These are phyloP conservation scores for Lutjanus campechanus DNA, from an alignment of 2,797 vertebrate species.

Conservation along the genomic window DNA sequence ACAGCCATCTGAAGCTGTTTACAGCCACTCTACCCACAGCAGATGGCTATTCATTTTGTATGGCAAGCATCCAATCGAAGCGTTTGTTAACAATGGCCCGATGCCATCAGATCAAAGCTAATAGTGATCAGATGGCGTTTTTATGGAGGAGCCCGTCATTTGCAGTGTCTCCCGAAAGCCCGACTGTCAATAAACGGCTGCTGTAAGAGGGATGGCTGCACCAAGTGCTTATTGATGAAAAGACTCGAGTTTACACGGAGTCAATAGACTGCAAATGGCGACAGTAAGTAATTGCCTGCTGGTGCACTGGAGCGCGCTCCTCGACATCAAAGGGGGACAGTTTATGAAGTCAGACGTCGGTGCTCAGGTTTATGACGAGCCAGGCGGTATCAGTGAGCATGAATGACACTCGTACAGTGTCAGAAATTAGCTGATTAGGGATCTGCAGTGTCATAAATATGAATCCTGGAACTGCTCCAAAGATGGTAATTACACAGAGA, in stretches of 20 bases:
- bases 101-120: constrained; percentile 59
- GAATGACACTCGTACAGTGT: neutral
- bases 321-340: constrained; percentile 7
- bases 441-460: neutral
- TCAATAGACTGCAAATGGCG: constrained; percentile 34
- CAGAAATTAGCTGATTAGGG: neutral
- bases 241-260: constrained; percentile 17
- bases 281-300: constrained; percentile 18
- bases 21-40: constrained; percentile 58
- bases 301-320: neutral
- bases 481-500: neutral
- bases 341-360: constrained; percentile 3
- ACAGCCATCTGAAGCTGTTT: constrained; percentile 60
- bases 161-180: constrained; percentile 44
- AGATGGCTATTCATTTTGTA: constrained; percentile 63
- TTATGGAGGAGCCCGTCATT: constrained; percentile 51
- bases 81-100: constrained; percentile 58
- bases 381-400: neutral
- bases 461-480: neutral
- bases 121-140: constrained; percentile 59
- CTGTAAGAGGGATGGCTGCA: constrained; percentile 32
- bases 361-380: constrained; percentile 19
- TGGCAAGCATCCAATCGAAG: constrained; percentile 46
- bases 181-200: constrained; percentile 42
- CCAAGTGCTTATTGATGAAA: constrained; percentile 34